Evolutionary conservation across 2,888 invertebrate species (phyloP).

Genomic region (Latrodectus hesperus): DNA sequence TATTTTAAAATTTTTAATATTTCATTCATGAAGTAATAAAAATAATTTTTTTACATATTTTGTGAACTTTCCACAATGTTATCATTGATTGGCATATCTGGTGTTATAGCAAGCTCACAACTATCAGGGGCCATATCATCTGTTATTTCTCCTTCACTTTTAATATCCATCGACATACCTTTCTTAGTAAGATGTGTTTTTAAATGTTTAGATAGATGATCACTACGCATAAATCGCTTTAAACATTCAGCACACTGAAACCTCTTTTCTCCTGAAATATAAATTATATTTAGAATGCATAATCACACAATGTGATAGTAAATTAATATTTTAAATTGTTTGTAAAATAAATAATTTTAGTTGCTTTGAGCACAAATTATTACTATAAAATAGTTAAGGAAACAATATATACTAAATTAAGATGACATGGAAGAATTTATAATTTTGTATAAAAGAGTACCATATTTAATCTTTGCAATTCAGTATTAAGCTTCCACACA

Average conservation of each 20-base stretch:
- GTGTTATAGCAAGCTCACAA: slow-evolving; percentile 65
- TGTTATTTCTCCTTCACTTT: slow-evolving; percentile 49
- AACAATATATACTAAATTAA: no score
- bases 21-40: no score
- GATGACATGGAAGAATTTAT: no score
- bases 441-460: no score
- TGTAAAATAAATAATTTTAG: no score
- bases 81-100: slow-evolving; percentile 56
- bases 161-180: slow-evolving; percentile 14
- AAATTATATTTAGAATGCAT: not conserved
- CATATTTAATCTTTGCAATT: no score
- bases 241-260: slow-evolving; percentile 98
- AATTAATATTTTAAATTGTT: no score
- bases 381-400: no score
- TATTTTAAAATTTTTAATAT: no score
- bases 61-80: slow-evolving; percentile 57
- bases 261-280: slow-evolving; percentile 83
- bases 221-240: slow-evolving; percentile 97
- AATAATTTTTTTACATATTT: slow-evolving; percentile 18
- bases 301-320: no score
- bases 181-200: slow-evolving; percentile 84
- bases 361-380: no score
- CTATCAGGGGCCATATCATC: slow-evolving; percentile 60
- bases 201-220: slow-evolving; percentile 96
- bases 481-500: no score